These are phyloP conservation scores for Sminthurinus aureus DNA, from an alignment of 2,888 invertebrate species.

Conservation along the genomic window DNA sequence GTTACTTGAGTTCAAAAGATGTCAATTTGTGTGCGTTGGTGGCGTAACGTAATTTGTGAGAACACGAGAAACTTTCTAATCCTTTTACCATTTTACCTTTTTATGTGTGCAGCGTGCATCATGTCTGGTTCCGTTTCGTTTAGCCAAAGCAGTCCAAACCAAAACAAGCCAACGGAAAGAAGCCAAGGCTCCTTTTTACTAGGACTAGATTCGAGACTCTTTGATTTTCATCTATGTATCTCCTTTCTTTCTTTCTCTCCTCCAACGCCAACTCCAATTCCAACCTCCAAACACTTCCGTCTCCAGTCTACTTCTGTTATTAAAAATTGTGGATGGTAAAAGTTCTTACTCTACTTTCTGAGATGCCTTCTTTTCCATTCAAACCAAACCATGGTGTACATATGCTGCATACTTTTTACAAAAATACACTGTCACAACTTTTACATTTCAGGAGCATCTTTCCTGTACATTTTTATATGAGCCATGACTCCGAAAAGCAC, in stretches of 20 bases:
- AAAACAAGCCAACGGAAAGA: not conserved
- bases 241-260: slow-evolving; percentile 6
- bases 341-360: not conserved
- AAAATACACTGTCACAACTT: too few relatives aligned
- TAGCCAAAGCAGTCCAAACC: not conserved
- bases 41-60: slow-evolving; percentile 35
- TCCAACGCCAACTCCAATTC: not conserved
- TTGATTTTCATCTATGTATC: not conserved
- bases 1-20: slow-evolving; percentile 27
- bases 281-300: not conserved
- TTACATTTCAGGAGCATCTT: too few relatives aligned
- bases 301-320: not conserved
- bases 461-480: too few relatives aligned
- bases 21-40: slow-evolving; percentile 33
- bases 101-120: not conserved
- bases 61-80: slow-evolving; percentile 38
- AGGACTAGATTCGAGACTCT: not conserved
- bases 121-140: slow-evolving; percentile 1
- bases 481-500: too few relatives aligned
- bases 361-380: not conserved
- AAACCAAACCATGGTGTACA: too few relatives aligned
- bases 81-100: slow-evolving; percentile 29
- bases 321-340: not conserved
- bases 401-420: too few relatives aligned
- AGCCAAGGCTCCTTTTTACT: not conserved